Conservation (phyloP, 2,888 invertebrate species). For the Labia minor region DNA sequence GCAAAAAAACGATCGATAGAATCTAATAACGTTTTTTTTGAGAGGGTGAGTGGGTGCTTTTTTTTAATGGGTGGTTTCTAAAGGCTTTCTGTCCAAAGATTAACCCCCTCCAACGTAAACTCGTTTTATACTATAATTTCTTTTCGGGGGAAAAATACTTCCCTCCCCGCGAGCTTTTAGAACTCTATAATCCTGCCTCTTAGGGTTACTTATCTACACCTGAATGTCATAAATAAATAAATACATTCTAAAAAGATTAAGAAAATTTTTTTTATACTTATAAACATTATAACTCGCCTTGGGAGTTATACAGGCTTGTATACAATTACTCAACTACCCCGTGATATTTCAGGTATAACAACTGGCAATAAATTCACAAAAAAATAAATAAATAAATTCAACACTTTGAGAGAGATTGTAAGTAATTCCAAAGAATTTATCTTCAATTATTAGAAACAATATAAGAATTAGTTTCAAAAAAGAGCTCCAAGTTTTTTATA, state of each 20-base stretch:
- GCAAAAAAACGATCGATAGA: neutral
- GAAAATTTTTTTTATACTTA: neutral
- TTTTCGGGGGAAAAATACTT: neutral
- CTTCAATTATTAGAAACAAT: too few species aligned
- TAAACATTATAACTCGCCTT: too few species aligned
- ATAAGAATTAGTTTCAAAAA: too few species aligned
- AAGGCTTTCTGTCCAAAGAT: neutral
- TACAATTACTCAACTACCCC: too few species aligned
- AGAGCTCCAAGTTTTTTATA: too few species aligned
- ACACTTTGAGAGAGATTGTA: too few species aligned
- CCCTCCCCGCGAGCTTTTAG: neutral
- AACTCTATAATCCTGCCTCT: conserved; percentile 7
- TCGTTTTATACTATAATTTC: neutral
- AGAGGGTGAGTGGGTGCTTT: neutral
- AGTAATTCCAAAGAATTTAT: too few species aligned
- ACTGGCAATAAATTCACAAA: too few species aligned
- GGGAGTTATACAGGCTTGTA: too few species aligned
- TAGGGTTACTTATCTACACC: conserved; percentile 5
- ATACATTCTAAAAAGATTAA: neutral
- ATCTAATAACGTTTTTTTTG: neutral
- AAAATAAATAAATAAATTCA: too few species aligned
- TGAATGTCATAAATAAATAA: neutral
- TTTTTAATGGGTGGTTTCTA: neutral
- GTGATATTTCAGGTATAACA: too few species aligned
- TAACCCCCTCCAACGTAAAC: neutral